Percentiles rank a stretch among this genome's conserved stretches.
These are phyloP conservation scores for Hemicrepidius hirtus DNA, from an alignment of 2,888 invertebrate genomes.

Conservation along the genomic window DNA sequence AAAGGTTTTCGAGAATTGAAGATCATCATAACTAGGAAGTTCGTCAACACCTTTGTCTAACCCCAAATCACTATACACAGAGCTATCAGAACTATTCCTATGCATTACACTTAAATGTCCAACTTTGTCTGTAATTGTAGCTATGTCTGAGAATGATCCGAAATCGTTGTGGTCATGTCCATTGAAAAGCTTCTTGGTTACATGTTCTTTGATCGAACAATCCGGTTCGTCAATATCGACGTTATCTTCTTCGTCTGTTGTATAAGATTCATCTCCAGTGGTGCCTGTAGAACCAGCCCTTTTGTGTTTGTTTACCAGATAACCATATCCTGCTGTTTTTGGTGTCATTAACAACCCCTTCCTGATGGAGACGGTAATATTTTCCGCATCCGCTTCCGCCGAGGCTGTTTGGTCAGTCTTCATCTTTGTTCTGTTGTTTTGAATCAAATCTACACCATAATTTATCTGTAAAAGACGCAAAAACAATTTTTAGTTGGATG, in stretches of 20 bases:
- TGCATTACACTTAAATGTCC: conserved; percentile 61
- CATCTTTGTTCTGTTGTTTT: conserved; percentile 40
- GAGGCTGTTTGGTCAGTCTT: conserved; percentile 52
- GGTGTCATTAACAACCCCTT: conserved; percentile 64
- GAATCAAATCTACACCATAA: conserved; percentile 33
- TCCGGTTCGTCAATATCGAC: conserved; percentile 73
- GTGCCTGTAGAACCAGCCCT: conserved; percentile 73
- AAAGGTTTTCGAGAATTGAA: conserved; percentile 29
- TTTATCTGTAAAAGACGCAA: conserved; percentile 18
- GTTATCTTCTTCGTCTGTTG: conserved; percentile 73
- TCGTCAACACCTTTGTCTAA: conserved; percentile 61
- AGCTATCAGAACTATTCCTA: conserved; percentile 69
- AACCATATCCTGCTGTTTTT: conserved; percentile 57
- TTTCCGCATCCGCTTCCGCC: conserved; percentile 47
- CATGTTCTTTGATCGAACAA: conserved; percentile 69
- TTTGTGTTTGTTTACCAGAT: conserved; percentile 61
- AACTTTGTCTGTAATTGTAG: conserved; percentile 68
- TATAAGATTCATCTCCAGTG: conserved; percentile 75
- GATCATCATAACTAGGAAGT: conserved; percentile 48
- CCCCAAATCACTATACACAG: conserved; percentile 68
- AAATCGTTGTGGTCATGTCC: conserved; percentile 62
- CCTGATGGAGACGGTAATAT: conserved; percentile 55
- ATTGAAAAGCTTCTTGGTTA: conserved; percentile 71
- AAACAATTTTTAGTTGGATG: background rate
- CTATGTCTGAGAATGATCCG: conserved; percentile 66